phyloP scores from a whole-genome alignment of 2,888 invertebrate genomes.

The Ariolimax columbianus region DNA sequence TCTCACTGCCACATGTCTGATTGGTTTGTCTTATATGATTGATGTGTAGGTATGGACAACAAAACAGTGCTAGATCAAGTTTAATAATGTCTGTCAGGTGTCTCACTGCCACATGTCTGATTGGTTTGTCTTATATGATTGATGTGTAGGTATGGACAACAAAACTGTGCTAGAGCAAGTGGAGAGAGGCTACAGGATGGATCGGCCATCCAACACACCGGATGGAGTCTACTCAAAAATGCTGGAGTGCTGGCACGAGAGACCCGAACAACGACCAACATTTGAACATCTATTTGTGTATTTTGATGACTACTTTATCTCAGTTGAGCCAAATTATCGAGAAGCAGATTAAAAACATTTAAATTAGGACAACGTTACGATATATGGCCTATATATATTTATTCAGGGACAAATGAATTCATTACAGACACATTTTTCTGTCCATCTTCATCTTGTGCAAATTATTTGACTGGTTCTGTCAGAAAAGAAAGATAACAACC shows the following conservation, averaged over 20 bases:
- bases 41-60: slow-evolving; percentile 89
- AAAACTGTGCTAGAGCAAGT: slow-evolving; percentile 98
- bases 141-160: slow-evolving; percentile 89
- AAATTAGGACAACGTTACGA: neutral
- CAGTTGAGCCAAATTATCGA: slow-evolving; percentile 82
- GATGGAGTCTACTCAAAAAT: slow-evolving; percentile 96
- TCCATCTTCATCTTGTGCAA: neutral
- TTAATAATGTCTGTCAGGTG: too few species aligned
- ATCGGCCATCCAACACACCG: slow-evolving; percentile 90
- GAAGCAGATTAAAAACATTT: slow-evolving; percentile 50
- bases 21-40: too few species aligned
- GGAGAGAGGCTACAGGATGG: slow-evolving; percentile 92
- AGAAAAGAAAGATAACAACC: too few species aligned
- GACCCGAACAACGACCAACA: slow-evolving; percentile 96
- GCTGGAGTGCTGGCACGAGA: slow-evolving; percentile 94
- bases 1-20: too few species aligned
- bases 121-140: neutral
- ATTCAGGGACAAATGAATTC: neutral
- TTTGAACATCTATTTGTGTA: slow-evolving; percentile 87
- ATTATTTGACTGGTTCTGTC: neutral
- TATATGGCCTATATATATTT: neutral
- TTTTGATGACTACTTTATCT: slow-evolving; percentile 77
- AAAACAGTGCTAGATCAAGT: slow-evolving; percentile 98
- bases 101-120: too few species aligned
- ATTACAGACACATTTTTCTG: neutral